Conservation (phyloP, 30 jellyfish, hydroid and myxozoan genomes). For the Mastigias papua region DNA sequence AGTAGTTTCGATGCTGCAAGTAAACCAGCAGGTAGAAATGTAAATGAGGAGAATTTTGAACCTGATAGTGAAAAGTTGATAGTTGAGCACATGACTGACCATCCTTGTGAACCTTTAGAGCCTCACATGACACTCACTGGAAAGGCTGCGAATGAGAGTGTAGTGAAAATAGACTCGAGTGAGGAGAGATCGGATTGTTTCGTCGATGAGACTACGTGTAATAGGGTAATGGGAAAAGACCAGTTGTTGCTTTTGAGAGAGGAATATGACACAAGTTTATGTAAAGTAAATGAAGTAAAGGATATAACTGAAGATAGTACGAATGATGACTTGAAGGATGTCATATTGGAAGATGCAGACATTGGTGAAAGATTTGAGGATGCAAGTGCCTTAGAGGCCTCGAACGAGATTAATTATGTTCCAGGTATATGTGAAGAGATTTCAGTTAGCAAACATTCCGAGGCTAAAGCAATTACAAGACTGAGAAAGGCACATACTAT, state of each 20-base stretch:
- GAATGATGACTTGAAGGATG: not conserved
- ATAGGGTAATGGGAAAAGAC: not conserved
- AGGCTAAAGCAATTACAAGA: conserved; percentile 44
- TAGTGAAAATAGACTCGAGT: not conserved
- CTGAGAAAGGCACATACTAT: conserved; percentile 50
- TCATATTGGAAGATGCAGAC: not conserved
- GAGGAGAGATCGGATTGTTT: not conserved
- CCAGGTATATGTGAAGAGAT: conserved; percentile 69
- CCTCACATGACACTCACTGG: not conserved
- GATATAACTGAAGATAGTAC: not conserved
- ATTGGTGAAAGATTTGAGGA: not conserved
- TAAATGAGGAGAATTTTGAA: not conserved
- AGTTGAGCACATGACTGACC: not conserved
- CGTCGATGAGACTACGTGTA: not conserved
- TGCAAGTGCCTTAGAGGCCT: not conserved
- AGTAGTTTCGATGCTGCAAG: not conserved
- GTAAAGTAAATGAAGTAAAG: not conserved
- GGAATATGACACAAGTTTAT: not conserved
- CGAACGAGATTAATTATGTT: conserved; percentile 54
- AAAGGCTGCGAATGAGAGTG: not conserved
- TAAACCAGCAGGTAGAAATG: not conserved
- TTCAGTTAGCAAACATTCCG: conserved; percentile 5
- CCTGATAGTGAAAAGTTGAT: not conserved
- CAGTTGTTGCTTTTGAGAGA: not conserved
- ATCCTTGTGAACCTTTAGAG: not conserved